Evolutionary conservation across 2,888 invertebrate species (phyloP).

Genomic region (Synanthedon formicaeformis): DNA sequence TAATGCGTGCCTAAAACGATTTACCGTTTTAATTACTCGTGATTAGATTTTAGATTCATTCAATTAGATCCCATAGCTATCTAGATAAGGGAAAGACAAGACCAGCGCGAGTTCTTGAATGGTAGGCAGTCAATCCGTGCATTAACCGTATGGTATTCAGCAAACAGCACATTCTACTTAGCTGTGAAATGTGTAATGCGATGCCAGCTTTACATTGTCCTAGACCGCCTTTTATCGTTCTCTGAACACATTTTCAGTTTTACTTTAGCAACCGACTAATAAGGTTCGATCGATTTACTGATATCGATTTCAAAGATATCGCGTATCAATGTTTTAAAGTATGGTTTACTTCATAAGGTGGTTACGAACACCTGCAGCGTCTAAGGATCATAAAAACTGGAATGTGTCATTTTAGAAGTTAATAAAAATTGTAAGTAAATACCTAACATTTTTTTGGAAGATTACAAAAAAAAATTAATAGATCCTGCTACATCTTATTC

Average conservation of each 20-base stretch:
- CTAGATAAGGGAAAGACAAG: conserved; percentile 29
- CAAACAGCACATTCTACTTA: conserved; percentile 62
- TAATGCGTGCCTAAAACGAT: background rate
- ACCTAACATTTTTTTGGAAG: background rate
- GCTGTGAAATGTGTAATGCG: conserved; percentile 52
- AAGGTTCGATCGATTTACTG: background rate
- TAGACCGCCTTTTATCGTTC: conserved; percentile 21
- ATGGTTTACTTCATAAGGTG: background rate
- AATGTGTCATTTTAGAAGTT: background rate
- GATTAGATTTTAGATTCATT: background rate
- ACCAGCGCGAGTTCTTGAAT: conserved; percentile 38
- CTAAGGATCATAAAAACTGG: background rate
- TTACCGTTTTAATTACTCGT: background rate
- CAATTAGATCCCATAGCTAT: conserved; percentile 12
- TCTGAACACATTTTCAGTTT: conserved; percentile 15
- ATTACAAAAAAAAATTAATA: too few species aligned
- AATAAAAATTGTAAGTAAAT: background rate
- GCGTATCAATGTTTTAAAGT: background rate
- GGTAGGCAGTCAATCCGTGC: conserved; percentile 44
- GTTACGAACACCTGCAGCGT: background rate
- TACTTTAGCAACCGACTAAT: background rate
- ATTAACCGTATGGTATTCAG: conserved; percentile 25
- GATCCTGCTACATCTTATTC: background rate
- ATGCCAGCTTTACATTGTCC: conserved; percentile 9
- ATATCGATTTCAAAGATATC: background rate